These are phyloP conservation scores for Orcinus orca DNA, from an alignment of 2,113 vertebrate genomes.

Conservation along the genomic window DNA sequence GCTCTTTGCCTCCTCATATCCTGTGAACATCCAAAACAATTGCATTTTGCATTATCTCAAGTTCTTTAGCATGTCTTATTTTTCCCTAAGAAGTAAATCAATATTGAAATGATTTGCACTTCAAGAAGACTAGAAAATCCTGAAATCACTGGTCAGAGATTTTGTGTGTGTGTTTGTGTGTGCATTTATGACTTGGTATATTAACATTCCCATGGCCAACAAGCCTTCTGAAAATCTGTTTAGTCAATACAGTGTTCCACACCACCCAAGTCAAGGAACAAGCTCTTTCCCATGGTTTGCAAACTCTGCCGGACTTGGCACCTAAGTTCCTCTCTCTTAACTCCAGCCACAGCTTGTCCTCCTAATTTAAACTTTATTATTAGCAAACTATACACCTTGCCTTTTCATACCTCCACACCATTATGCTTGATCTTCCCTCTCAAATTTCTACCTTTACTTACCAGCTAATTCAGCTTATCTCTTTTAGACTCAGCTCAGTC, in stretches of 20 bases:
- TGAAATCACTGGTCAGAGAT: background rate
- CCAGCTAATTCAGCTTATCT: background rate
- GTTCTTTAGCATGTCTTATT: background rate
- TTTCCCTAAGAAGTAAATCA: background rate
- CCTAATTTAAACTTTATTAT: background rate
- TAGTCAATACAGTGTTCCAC: background rate
- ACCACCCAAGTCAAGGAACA: background rate
- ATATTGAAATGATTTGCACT: background rate
- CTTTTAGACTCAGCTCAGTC: background rate
- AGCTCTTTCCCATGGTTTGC: background rate
- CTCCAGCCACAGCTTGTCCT: background rate
- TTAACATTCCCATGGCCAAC: background rate
- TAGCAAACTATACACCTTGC: background rate
- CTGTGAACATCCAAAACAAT: background rate
- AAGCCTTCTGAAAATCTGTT: background rate
- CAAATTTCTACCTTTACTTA: background rate
- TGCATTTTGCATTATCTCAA: background rate
- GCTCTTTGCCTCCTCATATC: background rate
- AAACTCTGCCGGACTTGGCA: background rate
- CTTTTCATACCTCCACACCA: background rate
- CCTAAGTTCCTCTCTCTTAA: background rate
- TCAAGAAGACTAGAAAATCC: background rate
- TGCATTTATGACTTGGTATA: background rate
- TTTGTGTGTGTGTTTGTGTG: background rate
- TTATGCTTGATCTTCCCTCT: background rate